A percentile compares a stretch with the other conserved stretches of the same genome.
These are phyloP conservation scores for Myopa tessellatipennis DNA, from an alignment of 2,888 invertebrate genomes.

Conservation along the genomic window DNA sequence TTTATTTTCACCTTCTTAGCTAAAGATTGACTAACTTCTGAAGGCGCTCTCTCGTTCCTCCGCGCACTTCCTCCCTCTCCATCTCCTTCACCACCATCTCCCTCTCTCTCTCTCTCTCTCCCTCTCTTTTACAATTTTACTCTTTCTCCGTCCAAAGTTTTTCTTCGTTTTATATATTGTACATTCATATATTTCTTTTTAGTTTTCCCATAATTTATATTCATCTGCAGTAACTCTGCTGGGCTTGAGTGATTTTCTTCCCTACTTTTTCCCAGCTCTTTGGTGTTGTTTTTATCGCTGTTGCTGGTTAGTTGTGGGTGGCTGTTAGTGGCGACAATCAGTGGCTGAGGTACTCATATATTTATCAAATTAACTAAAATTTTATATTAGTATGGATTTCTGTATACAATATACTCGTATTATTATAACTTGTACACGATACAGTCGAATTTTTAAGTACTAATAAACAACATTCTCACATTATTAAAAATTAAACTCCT, in stretches of 20 bases:
- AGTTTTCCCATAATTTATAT: constrained; percentile 25
- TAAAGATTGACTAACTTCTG: no score
- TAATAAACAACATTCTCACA: no score
- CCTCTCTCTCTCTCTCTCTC: background rate
- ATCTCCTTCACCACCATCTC: background rate
- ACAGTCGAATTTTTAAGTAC: no score
- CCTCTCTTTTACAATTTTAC: background rate
- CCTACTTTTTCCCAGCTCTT: background rate
- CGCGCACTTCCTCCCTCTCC: background rate
- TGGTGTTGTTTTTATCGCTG: background rate
- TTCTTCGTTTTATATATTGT: background rate
- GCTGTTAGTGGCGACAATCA: background rate
- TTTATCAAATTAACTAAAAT: constrained; percentile 1
- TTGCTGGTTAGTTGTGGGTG: background rate
- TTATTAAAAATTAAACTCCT: no score
- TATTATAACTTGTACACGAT: no score
- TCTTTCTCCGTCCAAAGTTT: background rate
- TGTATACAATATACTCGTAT: no score
- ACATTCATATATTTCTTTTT: background rate
- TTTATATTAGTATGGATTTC: background rate
- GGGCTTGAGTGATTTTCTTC: constrained; percentile 21
- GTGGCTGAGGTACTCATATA: background rate
- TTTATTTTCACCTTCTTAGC: no score
- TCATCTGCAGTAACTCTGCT: constrained; percentile 5
- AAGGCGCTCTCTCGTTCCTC: constrained; percentile 37